These are phyloP conservation scores for Hyalella azteca DNA, from an alignment of 2,888 invertebrate species.

Conservation along the genomic window DNA sequence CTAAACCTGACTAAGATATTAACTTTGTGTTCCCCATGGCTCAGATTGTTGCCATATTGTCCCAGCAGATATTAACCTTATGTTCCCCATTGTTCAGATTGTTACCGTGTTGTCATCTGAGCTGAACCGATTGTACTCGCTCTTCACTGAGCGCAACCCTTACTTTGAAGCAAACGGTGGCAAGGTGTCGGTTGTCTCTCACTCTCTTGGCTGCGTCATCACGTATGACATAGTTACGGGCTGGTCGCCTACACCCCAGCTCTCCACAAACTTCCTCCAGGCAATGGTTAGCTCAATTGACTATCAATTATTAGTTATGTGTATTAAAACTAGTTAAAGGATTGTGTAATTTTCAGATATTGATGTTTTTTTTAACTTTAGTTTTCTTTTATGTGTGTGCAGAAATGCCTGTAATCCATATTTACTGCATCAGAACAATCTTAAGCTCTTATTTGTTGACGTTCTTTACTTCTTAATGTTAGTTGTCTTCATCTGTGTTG, in stretches of 20 bases:
- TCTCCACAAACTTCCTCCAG: slow-evolving; percentile 41
- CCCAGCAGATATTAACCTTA: not conserved
- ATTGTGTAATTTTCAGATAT: no score
- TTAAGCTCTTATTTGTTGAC: no score
- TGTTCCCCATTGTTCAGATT: slow-evolving; percentile 65
- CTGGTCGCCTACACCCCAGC: slow-evolving; percentile 64
- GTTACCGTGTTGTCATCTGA: slow-evolving; percentile 70
- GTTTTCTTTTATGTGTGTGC: no score
- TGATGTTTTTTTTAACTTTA: no score
- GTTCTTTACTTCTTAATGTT: no score
- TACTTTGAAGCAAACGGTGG: slow-evolving; percentile 69
- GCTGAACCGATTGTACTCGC: slow-evolving; percentile 70
- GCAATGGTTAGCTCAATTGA: slow-evolving; percentile 24
- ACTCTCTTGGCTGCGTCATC: slow-evolving; percentile 75
- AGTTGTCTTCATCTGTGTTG: no score
- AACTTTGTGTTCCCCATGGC: not conserved
- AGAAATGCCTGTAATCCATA: no score
- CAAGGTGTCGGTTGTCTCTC: slow-evolving; percentile 72
- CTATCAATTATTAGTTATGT: no score
- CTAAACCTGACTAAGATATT: no score
- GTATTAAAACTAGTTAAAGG: no score
- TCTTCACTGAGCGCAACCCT: slow-evolving; percentile 72
- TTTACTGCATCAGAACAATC: no score
- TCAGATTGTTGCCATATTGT: not conserved
- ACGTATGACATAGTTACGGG: slow-evolving; percentile 74